A percentile compares a stretch with the other conserved stretches of the same genome.
phyloP scores from a whole-genome alignment of 2,888 invertebrate species.

The Drosophila atroscutellata region DNA sequence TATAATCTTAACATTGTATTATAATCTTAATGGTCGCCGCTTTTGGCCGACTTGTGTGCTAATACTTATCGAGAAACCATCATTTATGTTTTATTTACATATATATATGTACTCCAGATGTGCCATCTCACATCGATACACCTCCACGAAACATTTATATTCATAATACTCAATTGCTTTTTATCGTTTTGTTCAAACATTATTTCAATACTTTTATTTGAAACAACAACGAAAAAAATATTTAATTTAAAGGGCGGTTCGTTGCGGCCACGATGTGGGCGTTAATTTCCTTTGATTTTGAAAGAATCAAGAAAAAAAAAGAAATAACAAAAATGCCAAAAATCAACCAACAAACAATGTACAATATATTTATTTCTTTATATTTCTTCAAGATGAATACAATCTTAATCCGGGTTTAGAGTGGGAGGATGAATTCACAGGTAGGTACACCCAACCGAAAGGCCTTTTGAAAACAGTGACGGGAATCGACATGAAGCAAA shows the following conservation, averaged over 20 bases:
- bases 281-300: constrained; percentile 32
- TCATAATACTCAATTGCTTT: constrained; percentile 25
- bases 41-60: constrained; percentile 39
- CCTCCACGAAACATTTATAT: constrained; percentile 31
- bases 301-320: constrained; percentile 18
- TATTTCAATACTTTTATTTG: constrained; percentile 23
- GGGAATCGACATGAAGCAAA: constrained; percentile 85
- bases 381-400: constrained; percentile 96
- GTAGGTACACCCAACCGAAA: constrained; percentile 88
- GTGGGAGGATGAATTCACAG: constrained; percentile 99
- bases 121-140: constrained; percentile 13
- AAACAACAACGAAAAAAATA: constrained; percentile 11
- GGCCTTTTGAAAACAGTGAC: constrained; percentile 74
- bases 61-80: constrained; percentile 34
- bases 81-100: constrained; percentile 45
- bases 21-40: constrained; percentile 35
- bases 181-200: constrained; percentile 36
- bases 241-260: constrained; percentile 48
- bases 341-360: constrained; percentile 48
- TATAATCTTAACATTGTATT: constrained; percentile 44
- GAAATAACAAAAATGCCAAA: constrained; percentile 37
- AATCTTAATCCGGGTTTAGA: constrained; percentile 99
- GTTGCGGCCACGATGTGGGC: constrained; percentile 35
- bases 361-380: constrained; percentile 81
- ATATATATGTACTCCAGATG: constrained; percentile 13